Conservation (phyloP, 2,797 vertebrate genomes). For the Psittacula derbiana region DNA sequence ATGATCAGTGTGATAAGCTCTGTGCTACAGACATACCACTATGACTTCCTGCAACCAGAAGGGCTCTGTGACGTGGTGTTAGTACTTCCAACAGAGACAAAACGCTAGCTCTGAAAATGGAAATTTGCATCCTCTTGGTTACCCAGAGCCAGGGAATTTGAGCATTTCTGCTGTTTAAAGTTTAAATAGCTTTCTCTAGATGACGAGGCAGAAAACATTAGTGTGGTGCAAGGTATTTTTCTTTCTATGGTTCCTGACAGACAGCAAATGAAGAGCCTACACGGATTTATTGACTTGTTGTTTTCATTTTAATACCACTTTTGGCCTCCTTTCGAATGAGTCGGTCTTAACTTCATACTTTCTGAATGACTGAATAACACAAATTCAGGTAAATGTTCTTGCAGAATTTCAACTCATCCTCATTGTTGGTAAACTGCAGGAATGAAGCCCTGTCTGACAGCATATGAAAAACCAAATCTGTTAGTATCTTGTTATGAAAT, state of each 20-base stretch:
- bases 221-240: background rate
- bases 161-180: background rate
- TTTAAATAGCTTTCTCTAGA: background rate
- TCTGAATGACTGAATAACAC: background rate
- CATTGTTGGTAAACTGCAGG: background rate
- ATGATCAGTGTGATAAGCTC: background rate
- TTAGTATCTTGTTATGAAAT: background rate
- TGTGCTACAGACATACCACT: fast-evolving
- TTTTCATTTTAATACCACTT: conserved; percentile 11
- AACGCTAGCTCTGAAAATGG: background rate
- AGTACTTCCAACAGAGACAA: background rate
- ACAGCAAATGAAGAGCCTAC: background rate
- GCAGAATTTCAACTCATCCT: background rate
- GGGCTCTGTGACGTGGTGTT: background rate
- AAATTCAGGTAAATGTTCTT: background rate
- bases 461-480: background rate
- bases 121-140: background rate
- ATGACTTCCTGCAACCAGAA: background rate
- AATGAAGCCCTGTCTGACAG: background rate
- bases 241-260: background rate
- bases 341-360: background rate
- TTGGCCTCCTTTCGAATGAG: background rate
- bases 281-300: background rate
- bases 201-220: background rate
- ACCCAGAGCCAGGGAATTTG: background rate